Base-by-base conservation (phyloP, 92 coral and sea anemone genomes). In the Pocillopora grandis region DNA sequence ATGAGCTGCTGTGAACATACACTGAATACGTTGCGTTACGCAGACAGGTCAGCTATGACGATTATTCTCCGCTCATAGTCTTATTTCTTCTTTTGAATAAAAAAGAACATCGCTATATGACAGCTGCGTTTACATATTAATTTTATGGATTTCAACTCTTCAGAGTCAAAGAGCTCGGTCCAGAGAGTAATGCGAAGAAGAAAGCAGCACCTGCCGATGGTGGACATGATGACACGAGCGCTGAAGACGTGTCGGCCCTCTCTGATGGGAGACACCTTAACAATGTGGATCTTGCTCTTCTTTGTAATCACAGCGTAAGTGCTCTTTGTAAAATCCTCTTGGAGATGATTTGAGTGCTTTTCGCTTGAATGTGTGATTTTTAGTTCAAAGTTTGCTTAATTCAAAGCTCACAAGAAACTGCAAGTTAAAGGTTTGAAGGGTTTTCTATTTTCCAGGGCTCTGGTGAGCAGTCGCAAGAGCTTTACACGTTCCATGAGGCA, bases 91-190 rank as follows among this genome's bases (percentile, higher is more conserved):
- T 27, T 27, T 27, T 27, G 1, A 27, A 27, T 27, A 27, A 27
- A 27, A 27, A 0, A 27, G 1, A 27, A 27, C 31, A 27, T 27
- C 31, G 31, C 31, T 27, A 27, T 27, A 27, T 27, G 31, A 27
- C 31, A 27, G 31, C 31, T 27, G 31, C 31, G 31, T 27, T 27
- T 27, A 27, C 31, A 27, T 27, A 56, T 31, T 58, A 52, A 18
- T n/a, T 27, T 3, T 73, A 56, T 48, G 36, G 21, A 52, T 61
- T 48, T 73, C 64, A 49, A 33, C 33, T 74, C n/a, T 16, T 2
- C 79, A 96, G 98, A 73, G 98, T 96, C 12, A 96, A 96, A 81
- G 98, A 96, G 76, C 96, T 96, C 49, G 98, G 98, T 62, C 98
- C 98, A 19, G 98, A 96, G 67, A 93, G 87, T 37, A 89, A 85